Evolutionary conservation across 2,888 invertebrate genomes (phyloP), one percentile per base, ranked within the genome.

Genomic region (Sinodicranocentrus sp.): DNA sequence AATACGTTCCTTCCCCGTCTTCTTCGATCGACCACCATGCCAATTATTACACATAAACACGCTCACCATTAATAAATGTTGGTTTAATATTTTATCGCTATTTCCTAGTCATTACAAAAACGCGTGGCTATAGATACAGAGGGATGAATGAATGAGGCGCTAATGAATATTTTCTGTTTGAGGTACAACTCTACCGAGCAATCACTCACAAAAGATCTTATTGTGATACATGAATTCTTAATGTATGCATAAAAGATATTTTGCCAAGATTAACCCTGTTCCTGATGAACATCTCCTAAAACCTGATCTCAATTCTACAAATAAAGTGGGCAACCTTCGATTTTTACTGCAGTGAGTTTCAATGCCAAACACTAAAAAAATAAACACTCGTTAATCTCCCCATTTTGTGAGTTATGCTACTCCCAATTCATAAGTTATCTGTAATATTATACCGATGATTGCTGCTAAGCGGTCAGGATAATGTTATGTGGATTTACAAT

Each of bases 271-370:
- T 8, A 39, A n/a, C n/a, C n/a, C n/a, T n/a, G n/a, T n/a, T n/a
- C n/a, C 39, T 39, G 6, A 39, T 39, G 39, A 39, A 39, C 13
- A 39, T 39, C 6, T 39, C 13, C 13, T 39, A 5, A 63, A 71
- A 57, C 44, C 28, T 80, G 80, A 80, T 80, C 80, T 72, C 80
- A 73, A 39, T 80, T 67, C 54, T 63, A 39, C 43, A 39, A 61
- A 33, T 21, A 23, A 72, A 65, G 59, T 52, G 44, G 39, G 54
- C 72, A 80, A 80, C 80, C 80, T 80, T 80, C 80, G 72, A 72
- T 80, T 80, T 65, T 65, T n/a, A 52, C 10, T 78, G 17, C 28
- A 43, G 21, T n/a, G 43, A 57, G n/a, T 63, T 65, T 80, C 72
- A 80, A 80, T 80, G 72, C 80, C 72, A 80, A 80, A 48, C 25